Evolutionary conservation across 2,888 invertebrate species (phyloP).

Genomic region (Nephrotoma appendiculata): DNA sequence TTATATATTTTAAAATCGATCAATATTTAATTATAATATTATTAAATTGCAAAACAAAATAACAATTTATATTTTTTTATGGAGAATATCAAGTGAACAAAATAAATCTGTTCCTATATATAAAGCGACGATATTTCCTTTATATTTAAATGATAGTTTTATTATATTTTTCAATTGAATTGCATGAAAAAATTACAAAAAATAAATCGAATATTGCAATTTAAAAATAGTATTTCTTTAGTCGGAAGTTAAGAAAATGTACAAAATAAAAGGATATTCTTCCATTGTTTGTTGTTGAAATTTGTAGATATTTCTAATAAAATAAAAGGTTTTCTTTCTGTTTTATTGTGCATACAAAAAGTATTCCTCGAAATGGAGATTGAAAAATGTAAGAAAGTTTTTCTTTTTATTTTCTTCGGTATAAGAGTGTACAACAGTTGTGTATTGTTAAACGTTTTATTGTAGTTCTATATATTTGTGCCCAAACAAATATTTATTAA

Average conservation of each 20-base stretch:
- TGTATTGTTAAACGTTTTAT: too few relatives aligned
- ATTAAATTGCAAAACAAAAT: too few relatives aligned
- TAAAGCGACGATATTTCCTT: too few relatives aligned
- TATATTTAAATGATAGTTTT: too few relatives aligned
- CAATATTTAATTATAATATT: not conserved
- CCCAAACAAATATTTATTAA: too few relatives aligned
- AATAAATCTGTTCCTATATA: too few relatives aligned
- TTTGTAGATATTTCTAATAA: not conserved
- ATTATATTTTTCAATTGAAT: too few relatives aligned
- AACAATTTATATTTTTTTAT: too few relatives aligned
- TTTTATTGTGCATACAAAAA: not conserved
- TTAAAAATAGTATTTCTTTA: not conserved
- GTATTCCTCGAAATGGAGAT: not conserved
- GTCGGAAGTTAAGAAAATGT: not conserved
- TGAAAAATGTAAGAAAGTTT: not conserved
- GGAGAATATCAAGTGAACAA: too few relatives aligned
- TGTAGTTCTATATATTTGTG: too few relatives aligned
- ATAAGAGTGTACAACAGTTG: too few relatives aligned
- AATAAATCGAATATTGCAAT: not conserved
- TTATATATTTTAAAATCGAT: not conserved
- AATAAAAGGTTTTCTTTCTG: not conserved
- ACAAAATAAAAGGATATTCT: not conserved
- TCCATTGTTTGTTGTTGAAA: not conserved
- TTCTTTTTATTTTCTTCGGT: not conserved
- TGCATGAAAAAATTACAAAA: not conserved